Evolutionary conservation across 1,140 invertebrate genomes (phyloP).

Genomic region (Temnothorax nylanderi): DNA sequence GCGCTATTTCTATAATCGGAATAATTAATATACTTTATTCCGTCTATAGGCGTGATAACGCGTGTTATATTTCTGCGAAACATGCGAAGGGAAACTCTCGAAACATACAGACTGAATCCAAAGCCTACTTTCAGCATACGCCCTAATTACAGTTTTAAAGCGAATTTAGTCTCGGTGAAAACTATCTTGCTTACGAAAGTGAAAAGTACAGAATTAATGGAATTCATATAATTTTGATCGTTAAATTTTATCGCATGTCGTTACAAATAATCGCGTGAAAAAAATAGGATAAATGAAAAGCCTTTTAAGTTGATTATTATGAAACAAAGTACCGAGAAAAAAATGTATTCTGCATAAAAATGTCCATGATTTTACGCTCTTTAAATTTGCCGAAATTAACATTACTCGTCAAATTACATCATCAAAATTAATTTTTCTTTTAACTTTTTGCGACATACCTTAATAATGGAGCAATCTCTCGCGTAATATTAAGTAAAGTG

Average conservation of each 20-base stretch:
- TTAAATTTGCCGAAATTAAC: not conserved
- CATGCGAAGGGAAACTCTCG: conserved; percentile 32
- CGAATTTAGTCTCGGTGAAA: conserved; percentile 38
- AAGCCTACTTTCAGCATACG: conserved; percentile 42
- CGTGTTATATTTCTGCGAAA: not conserved
- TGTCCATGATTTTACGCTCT: not conserved
- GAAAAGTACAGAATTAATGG: conserved; percentile 3
- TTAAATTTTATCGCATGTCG: not conserved
- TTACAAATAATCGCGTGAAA: conserved; percentile 16
- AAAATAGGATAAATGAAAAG: not conserved
- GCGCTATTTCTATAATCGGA: conserved; percentile 17
- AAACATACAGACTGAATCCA: not conserved
- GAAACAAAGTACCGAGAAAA: not conserved
- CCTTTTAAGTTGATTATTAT: not conserved
- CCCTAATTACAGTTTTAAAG: conserved; percentile 26
- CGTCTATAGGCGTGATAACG: not conserved
- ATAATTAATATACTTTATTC: conserved; percentile 31
- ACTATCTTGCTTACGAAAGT: not conserved
- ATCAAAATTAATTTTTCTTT: not conserved
- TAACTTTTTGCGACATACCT: not conserved
- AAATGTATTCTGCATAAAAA: not conserved
- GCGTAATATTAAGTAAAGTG: not conserved
- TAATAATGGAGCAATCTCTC: not conserved
- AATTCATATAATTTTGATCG: not conserved
- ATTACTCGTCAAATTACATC: not conserved